phyloP scores from a whole-genome alignment of 2,113 vertebrate species.

The Nycticebus coucang region DNA sequence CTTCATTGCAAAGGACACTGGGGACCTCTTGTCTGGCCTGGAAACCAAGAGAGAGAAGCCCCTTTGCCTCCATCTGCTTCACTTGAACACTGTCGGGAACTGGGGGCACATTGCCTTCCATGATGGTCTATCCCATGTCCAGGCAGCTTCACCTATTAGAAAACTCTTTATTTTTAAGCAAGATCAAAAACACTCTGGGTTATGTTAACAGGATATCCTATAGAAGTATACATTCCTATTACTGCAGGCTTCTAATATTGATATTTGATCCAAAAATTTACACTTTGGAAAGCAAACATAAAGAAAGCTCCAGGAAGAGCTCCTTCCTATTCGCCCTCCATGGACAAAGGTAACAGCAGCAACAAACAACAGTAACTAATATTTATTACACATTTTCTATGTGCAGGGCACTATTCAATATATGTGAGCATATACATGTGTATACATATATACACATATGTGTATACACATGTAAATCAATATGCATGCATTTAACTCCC shows the following conservation, averaged over 20 bases:
- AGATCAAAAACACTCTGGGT: background rate
- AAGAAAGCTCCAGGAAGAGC: background rate
- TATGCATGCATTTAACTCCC: background rate
- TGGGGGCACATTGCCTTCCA: background rate
- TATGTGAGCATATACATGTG: background rate
- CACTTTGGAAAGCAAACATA: slow-evolving; percentile 13
- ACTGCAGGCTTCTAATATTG: background rate
- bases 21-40: background rate
- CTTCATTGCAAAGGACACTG: background rate
- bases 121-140: background rate
- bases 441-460: background rate
- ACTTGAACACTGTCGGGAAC: background rate
- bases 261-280: background rate
- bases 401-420: background rate
- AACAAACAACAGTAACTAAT: background rate
- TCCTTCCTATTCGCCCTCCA: background rate
- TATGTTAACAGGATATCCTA: background rate
- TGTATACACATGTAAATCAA: background rate
- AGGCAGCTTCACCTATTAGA: background rate
- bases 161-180: slow-evolving; percentile 13
- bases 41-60: background rate
- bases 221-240: background rate
- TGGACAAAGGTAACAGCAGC: slow-evolving; percentile 20
- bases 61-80: background rate
- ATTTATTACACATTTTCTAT: background rate